These are phyloP conservation scores for Gouania willdenowi DNA, from an alignment of 2,797 vertebrate genomes.

Conservation along the genomic window DNA sequence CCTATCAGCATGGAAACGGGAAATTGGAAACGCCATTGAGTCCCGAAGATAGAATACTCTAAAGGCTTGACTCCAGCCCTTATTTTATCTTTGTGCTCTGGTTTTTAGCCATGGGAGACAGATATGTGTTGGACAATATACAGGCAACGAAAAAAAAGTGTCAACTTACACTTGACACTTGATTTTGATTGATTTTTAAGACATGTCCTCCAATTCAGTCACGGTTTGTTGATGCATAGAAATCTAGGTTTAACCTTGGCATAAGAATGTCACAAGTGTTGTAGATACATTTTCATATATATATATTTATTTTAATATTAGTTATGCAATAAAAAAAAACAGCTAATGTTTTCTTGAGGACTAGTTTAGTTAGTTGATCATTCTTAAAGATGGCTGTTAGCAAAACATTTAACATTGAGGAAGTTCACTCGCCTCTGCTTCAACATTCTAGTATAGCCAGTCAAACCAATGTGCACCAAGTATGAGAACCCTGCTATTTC, in stretches of 20 bases:
- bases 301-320: too few species aligned
- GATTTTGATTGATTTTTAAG: too few species aligned
- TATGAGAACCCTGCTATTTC: conserved; percentile 23
- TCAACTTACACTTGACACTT: too few species aligned
- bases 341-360: conserved; percentile 11
- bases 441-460: conserved; percentile 29
- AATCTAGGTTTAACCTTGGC: too few species aligned
- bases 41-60: background rate
- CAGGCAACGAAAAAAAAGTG: background rate
- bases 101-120: conserved; percentile 3
- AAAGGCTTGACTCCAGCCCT: background rate
- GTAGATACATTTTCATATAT: too few species aligned
- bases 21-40: conserved; percentile 16
- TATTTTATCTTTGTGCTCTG: conserved; percentile 5
- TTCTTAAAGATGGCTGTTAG: conserved; percentile 37
- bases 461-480: conserved; percentile 52
- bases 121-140: background rate
- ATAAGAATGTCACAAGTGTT: too few species aligned
- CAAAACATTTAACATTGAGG: conserved; percentile 25
- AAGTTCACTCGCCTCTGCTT: conserved; percentile 38
- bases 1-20: conserved; percentile 7
- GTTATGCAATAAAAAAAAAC: too few species aligned
- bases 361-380: too few species aligned
- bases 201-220: too few species aligned
- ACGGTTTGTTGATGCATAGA: too few species aligned